Base-by-base conservation (phyloP, 2,888 invertebrate genomes). In the Tenthredo notha region DNA sequence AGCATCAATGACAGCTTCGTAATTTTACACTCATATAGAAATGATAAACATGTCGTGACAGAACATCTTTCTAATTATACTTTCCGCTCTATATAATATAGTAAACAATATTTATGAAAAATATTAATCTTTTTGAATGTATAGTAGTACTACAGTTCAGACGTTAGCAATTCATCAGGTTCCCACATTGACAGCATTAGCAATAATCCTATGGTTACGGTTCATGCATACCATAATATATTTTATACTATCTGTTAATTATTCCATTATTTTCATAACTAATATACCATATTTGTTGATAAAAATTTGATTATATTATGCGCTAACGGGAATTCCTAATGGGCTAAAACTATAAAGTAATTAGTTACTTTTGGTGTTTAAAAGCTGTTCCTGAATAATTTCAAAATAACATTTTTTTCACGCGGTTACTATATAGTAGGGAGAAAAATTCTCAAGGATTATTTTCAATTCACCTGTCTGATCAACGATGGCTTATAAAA, bases 81-180 rank as follows among this genome's bases (percentile, higher is more conserved):
- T 74, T 74, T 43, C 40, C 25, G 74, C 43, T 74, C 74, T 40
- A 74, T 21, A 74, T 43, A 74, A 74, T 74, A 43, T 21, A 74
- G 74, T 74, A 43, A 40, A 74, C 12, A 43, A 74, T 74, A 18
- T n/a, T 43, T 2, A 43, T 25, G 9, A 74, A 74, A 43, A 74
- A 74, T 74, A 6, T 40, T n/a, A 40, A 43, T n/a, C n/a, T 74
- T 21, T 43, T 25, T 10, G 10, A 12, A 7, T n/a, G 70, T 33
- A n/a, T 33, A 70, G 29, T 37, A n/a, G n/a, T n/a, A n/a, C n/a
- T n/a, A 43, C 40, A 40, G 43, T 74, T 74, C 2, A 43, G 15
- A 43, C 43, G 72, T 43, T 43, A 74, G 72, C 15, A n/a, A 74
- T 74, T 9, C 7, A n/a, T 40, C 72, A 74, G 40, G 21, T 74